These are phyloP conservation scores for Lacanobia oleracea DNA, from an alignment of 2,888 invertebrate genomes.

Conservation along the genomic window DNA sequence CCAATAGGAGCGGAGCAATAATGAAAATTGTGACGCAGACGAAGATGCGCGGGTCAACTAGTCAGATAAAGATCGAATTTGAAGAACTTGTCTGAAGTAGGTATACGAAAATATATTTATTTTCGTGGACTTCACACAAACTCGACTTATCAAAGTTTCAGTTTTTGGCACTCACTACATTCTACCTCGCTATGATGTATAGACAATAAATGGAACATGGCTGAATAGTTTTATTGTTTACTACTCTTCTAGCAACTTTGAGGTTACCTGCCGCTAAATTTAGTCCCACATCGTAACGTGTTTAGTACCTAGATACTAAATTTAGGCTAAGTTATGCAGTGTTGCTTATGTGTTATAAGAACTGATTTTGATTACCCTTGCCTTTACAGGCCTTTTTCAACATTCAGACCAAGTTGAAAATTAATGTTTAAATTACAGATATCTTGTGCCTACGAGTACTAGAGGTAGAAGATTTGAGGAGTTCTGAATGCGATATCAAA, in stretches of 20 bases:
- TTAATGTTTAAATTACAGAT: not conserved
- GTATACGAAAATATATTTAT: constrained; percentile 6
- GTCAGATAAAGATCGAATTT: not conserved
- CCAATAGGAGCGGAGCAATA: too few relatives aligned
- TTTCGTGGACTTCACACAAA: constrained; percentile 2
- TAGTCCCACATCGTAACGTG: constrained; percentile 4
- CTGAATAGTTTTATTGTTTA: constrained; percentile 43
- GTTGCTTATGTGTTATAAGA: not conserved
- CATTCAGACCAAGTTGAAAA: too few relatives aligned
- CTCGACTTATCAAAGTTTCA: constrained; percentile 28
- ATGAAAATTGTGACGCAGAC: too few relatives aligned
- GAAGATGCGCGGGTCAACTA: too few relatives aligned
- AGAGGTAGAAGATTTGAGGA: not conserved
- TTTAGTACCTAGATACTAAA: constrained; percentile 13
- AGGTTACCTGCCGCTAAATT: constrained; percentile 33
- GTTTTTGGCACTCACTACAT: constrained; percentile 46
- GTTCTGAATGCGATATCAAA: too few relatives aligned
- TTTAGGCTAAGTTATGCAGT: not conserved
- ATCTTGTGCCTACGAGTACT: not conserved
- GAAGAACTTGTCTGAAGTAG: constrained; percentile 5
- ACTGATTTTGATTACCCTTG: not conserved
- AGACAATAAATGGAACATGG: constrained; percentile 35
- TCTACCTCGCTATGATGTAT: constrained; percentile 25
- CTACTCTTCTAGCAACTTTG: constrained; percentile 25
- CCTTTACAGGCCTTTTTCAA: too few relatives aligned